A percentile compares a stretch with the other conserved stretches of the same genome.
These are phyloP conservation scores for Orchesella cincta DNA, from an alignment of 1,140 invertebrate species.

Conservation along the genomic window DNA sequence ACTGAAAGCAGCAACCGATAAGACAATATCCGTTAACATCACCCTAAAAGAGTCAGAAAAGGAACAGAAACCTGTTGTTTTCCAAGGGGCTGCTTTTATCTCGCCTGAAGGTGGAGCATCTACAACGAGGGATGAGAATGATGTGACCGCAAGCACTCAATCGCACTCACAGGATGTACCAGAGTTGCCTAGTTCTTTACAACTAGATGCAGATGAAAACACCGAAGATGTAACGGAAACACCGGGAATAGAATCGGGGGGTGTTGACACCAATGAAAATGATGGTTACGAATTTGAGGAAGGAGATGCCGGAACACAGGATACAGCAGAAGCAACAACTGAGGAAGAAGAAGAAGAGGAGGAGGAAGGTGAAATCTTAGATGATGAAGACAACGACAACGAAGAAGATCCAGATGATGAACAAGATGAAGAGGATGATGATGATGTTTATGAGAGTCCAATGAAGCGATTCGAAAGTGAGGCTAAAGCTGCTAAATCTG, in stretches of 20 bases:
- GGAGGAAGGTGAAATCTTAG: neutral
- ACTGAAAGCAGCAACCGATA: no score
- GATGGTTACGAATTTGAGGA: neutral
- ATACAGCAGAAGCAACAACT: neutral
- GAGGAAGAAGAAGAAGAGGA: constrained; percentile 2
- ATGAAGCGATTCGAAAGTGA: neutral
- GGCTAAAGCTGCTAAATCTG: neutral
- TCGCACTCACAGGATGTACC: neutral
- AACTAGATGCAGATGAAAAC: neutral
- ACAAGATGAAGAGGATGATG: neutral
- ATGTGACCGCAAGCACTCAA: neutral
- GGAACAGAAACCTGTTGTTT: neutral
- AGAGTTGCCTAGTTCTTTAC: no score
- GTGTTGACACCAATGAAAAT: no score
- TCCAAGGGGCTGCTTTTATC: neutral
- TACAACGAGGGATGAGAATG: neutral
- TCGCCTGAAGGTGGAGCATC: neutral
- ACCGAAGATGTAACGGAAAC: neutral
- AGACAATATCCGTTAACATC: no score
- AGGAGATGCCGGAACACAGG: neutral
- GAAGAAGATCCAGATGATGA: neutral
- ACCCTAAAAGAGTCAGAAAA: neutral
- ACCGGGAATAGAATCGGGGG: neutral
- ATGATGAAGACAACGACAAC: neutral
- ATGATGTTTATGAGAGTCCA: constrained; percentile 14